These are phyloP conservation scores for Grapholita molesta DNA, from an alignment of 1,140 invertebrate species.

Conservation along the genomic window DNA sequence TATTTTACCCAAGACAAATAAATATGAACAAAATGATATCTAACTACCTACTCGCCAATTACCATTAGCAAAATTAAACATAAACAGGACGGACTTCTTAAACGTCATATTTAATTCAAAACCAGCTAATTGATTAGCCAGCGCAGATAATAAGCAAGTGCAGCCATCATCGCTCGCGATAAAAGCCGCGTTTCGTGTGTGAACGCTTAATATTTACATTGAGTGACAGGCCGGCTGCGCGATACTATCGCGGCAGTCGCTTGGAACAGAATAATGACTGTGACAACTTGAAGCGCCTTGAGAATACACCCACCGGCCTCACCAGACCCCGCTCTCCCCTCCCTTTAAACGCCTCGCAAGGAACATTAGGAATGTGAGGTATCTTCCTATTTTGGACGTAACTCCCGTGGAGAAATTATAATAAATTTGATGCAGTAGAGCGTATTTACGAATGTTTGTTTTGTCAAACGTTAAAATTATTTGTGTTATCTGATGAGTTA, in stretches of 20 bases:
- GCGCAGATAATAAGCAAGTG: background rate
- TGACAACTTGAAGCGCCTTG: constrained; percentile 30
- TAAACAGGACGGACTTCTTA: too few species aligned
- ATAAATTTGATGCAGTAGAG: constrained; percentile 17
- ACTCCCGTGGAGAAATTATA: constrained; percentile 11
- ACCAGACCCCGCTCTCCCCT: constrained; percentile 9
- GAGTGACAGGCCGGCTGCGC: constrained; percentile 36
- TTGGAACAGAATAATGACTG: constrained; percentile 46
- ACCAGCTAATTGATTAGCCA: background rate
- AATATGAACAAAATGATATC: too few species aligned
- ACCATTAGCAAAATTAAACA: too few species aligned
- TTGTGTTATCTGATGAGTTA: constrained; percentile 16
- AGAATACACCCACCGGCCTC: constrained; percentile 22
- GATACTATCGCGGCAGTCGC: constrained; percentile 37
- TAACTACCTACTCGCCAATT: too few species aligned
- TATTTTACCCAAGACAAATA: too few species aligned
- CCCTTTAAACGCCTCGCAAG: background rate
- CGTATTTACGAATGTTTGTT: constrained; percentile 16
- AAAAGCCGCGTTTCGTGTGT: background rate
- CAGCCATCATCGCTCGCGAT: constrained; percentile 3
- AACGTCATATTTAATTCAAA: background rate
- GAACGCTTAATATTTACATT: constrained; percentile 30
- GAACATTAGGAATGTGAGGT: background rate
- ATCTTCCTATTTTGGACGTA: background rate
- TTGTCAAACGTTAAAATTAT: constrained; percentile 16